These are phyloP conservation scores for Hippocampus abdominalis DNA, from an alignment of 2,113 vertebrate species.

Conservation along the genomic window DNA sequence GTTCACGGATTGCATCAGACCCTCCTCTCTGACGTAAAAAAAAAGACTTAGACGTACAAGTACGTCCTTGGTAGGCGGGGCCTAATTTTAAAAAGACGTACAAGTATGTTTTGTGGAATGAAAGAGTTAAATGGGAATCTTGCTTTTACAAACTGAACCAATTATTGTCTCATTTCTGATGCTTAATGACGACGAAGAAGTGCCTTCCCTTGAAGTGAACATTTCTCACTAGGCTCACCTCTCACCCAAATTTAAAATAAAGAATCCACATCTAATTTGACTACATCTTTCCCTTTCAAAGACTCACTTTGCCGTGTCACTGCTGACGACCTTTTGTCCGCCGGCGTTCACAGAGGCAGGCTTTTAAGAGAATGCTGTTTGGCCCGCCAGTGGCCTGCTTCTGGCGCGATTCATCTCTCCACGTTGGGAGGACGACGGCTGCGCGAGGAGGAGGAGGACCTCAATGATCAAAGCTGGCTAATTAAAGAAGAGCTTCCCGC, in stretches of 20 bases:
- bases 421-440: conserved; percentile 38
- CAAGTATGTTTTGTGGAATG: too few relatives aligned
- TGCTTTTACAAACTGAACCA: too few relatives aligned
- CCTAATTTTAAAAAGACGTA: too few relatives aligned
- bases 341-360: conserved; percentile 54
- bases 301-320: conserved; percentile 42
- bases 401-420: conserved; percentile 61
- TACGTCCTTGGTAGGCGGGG: too few relatives aligned
- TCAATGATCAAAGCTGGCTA: conserved; percentile 70
- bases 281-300: conserved; percentile 40
- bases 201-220: not conserved
- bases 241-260: too few relatives aligned
- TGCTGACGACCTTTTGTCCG: conserved; percentile 42
- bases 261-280: not conserved
- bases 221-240: conserved; percentile 12
- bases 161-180: too few relatives aligned
- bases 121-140: too few relatives aligned
- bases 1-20: too few relatives aligned
- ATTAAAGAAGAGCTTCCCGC: conserved; percentile 62
- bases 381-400: conserved; percentile 38
- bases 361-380: conserved; percentile 60
- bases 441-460: conserved; percentile 36
- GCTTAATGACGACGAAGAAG: not conserved
- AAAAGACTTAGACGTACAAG: too few relatives aligned
- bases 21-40: too few relatives aligned